These are phyloP conservation scores for Saguinus midas DNA, from an alignment of 2,113 vertebrate species.

Conservation along the genomic window DNA sequence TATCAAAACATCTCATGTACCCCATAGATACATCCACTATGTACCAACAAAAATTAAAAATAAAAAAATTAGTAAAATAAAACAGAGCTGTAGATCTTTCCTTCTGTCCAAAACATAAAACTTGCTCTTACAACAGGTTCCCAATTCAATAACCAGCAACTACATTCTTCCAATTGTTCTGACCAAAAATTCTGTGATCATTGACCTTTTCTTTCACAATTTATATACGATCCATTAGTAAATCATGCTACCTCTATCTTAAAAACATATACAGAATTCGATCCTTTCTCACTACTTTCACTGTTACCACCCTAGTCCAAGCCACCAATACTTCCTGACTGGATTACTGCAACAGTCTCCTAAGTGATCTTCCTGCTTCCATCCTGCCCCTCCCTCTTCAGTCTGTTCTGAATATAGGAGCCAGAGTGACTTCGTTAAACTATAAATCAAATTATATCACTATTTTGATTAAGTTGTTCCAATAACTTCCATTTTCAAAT, in stretches of 20 bases:
- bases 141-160: background rate
- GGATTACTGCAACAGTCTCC: background rate
- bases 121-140: background rate
- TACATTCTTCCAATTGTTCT: background rate
- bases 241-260: background rate
- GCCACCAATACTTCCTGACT: background rate
- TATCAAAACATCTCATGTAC: too few relatives aligned
- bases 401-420: background rate
- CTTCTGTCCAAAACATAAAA: background rate
- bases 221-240: background rate
- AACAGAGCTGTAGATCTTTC: background rate
- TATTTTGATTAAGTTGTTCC: conserved; percentile 23
- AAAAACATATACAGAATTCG: background rate
- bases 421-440: background rate
- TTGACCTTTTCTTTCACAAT: background rate
- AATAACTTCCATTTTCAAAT: background rate
- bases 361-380: background rate
- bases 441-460: conserved; percentile 15
- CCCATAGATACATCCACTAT: too few relatives aligned
- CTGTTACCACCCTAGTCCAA: background rate
- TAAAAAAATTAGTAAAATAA: background rate
- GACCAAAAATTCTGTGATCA: background rate
- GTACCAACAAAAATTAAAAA: too few relatives aligned
- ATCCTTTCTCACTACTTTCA: background rate
- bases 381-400: background rate